Conservation (phyloP, 35 echinoderm and acorn worm genomes). For the Apostichopus californicus region DNA sequence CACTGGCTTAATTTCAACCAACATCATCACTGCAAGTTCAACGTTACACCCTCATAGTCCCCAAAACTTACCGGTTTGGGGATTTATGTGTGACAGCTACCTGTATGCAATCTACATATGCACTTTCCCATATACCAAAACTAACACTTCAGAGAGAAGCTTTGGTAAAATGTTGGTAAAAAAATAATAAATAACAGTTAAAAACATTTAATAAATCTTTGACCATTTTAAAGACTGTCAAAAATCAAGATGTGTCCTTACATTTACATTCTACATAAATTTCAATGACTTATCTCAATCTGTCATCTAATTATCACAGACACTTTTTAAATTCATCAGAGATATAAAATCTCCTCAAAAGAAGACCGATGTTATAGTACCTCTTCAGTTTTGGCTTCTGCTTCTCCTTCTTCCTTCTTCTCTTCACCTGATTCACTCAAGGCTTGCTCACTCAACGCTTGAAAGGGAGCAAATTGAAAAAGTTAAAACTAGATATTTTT, state of each 20-base stretch:
- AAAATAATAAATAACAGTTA: background rate
- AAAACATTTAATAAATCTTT: background rate
- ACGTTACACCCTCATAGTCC: background rate
- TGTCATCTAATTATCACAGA: background rate
- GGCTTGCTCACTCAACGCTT: constrained; percentile 96
- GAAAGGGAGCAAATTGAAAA: constrained; percentile 4
- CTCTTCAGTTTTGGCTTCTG: constrained; percentile 80
- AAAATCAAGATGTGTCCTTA: background rate
- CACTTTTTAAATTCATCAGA: background rate
- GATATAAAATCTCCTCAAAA: background rate
- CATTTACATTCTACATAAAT: background rate
- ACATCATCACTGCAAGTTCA: background rate
- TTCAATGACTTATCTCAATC: background rate
- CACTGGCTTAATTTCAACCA: too few species aligned
- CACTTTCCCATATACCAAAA: too few species aligned
- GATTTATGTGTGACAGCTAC: too few species aligned
- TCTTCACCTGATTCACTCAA: constrained; percentile 95
- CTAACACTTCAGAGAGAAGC: too few species aligned
- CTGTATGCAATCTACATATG: too few species aligned
- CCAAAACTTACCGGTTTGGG: background rate
- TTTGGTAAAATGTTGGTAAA: too few species aligned
- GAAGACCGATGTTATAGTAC: background rate
- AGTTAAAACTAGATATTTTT: too few species aligned
- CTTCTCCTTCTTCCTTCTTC: constrained; percentile 81
- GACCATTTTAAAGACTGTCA: background rate